Evolutionary conservation across 2,888 invertebrate genomes (phyloP).

Genomic region (Clusia tigrina): DNA sequence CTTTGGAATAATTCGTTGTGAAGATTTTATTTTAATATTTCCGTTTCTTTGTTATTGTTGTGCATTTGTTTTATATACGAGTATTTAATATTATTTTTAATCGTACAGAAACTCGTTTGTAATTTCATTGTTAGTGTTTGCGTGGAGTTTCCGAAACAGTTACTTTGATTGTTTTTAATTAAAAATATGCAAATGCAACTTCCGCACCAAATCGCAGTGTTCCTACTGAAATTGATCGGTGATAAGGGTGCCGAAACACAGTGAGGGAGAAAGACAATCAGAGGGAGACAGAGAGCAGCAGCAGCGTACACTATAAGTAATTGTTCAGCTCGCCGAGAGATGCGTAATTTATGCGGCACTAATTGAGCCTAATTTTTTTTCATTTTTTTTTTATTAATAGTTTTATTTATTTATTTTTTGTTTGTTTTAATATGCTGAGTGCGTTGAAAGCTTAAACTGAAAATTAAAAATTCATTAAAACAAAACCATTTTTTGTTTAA

Average conservation of each 20-base stretch:
- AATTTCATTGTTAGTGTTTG: neutral
- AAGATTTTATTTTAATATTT: no score
- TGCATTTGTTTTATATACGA: no score
- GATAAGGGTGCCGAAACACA: no score
- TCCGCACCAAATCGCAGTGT: neutral
- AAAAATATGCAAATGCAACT: neutral
- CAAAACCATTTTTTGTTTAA: neutral
- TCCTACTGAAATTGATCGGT: no score
- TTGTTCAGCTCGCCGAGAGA: neutral
- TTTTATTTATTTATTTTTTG: neutral
- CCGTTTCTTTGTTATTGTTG: no score
- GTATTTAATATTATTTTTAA: no score
- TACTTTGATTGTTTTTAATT: neutral
- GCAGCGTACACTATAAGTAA: neutral
- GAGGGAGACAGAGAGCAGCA: neutral
- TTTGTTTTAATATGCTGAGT: no score
- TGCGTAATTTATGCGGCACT: neutral
- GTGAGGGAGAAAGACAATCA: neutral
- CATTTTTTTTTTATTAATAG: neutral
- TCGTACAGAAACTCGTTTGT: neutral
- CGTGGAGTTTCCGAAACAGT: neutral
- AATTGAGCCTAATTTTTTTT: neutral
- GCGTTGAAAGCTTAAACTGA: neutral
- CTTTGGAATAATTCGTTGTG: no score
- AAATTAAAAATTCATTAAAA: conserved; percentile 3